Evolutionary conservation across 1,140 invertebrate genomes (phyloP).

Genomic region (Mylabris phalerata): DNA sequence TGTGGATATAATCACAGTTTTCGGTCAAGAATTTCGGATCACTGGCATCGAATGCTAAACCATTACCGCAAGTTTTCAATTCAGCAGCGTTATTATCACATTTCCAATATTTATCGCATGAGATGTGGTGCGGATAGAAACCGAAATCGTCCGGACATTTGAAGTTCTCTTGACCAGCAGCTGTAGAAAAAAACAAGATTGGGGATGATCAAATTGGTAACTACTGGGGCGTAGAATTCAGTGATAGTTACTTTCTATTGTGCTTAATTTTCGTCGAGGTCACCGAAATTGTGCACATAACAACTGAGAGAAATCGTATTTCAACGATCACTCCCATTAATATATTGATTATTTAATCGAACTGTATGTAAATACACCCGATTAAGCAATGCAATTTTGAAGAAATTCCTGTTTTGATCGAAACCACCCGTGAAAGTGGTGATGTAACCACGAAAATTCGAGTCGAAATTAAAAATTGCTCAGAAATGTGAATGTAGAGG

Average conservation of each 20-base stretch:
- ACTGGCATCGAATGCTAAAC: constrained; percentile 82
- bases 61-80: constrained; percentile 89
- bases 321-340: too few relatives aligned
- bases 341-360: too few relatives aligned
- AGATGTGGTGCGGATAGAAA: constrained; percentile 82
- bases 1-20: constrained; percentile 93
- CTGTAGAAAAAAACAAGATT: constrained; percentile 45
- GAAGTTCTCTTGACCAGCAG: constrained; percentile 70
- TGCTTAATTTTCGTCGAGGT: constrained; percentile 8
- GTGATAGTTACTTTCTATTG: constrained; percentile 11
- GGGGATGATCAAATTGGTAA: neutral
- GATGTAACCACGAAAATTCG: too few relatives aligned
- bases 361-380: too few relatives aligned
- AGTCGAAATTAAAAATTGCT: too few relatives aligned
- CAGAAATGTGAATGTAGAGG: too few relatives aligned
- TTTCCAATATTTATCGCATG: constrained; percentile 94
- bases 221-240: neutral
- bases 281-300: neutral
- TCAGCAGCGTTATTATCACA: constrained; percentile 84
- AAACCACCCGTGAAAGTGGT: too few relatives aligned
- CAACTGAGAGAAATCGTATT: too few relatives aligned
- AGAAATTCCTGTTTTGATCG: too few relatives aligned
- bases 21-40: constrained; percentile 86
- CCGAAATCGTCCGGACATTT: constrained; percentile 93
- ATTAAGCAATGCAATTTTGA: too few relatives aligned